Base-by-base conservation (phyloP, 2,888 invertebrate genomes). In the Dysmachus trigonus region DNA sequence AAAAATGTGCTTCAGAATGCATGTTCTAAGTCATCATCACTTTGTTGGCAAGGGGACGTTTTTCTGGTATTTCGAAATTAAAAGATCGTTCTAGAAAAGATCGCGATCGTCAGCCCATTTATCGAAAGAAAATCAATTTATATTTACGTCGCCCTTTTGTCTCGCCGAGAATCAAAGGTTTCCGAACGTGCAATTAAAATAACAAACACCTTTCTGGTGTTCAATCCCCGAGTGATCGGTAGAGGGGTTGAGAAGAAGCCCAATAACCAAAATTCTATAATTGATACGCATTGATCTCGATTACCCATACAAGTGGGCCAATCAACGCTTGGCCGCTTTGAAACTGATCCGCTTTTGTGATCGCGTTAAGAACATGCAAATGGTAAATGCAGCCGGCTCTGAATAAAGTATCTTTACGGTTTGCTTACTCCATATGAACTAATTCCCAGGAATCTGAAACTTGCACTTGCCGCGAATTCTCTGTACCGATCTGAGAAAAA, bases 11-110 rank as follows among this genome's bases (percentile, higher is more conserved):
- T 38, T 30, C 38, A 71, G 72, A 27, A 83, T 38, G 71, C 15
- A 13, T 72, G 15, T 72, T 72, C 31, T 15, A 5, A 72, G 38
- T 72, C 47, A 72, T 22, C 5, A 77, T 22, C 27, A 41, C 38
- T 22, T 53, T 51, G 71, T 71, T 35, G 53, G n/a, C 33, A 13
- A 38, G 41, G 35, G 83, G 22, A 53, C 74, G 81, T 87, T 87
- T 87, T 86, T 86, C 81, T 87, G 87, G 87, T 85, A 87, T 87
- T 85, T 86, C 85, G 86, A 87, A 87, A 87, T 87, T 87, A 87
- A 87, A 87, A 87, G 86, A 85, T 86, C 87, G 62, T 85, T 62
- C 77, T 81, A 81, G 85, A 72, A 53, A 71, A 81, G 86, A 87
- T 87, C 86, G 87, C 86, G 86, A 87, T 86, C 87, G 73, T 51